phyloP scores from a whole-genome alignment of 2,113 vertebrate genomes.

The Pollachius pollachius region DNA sequence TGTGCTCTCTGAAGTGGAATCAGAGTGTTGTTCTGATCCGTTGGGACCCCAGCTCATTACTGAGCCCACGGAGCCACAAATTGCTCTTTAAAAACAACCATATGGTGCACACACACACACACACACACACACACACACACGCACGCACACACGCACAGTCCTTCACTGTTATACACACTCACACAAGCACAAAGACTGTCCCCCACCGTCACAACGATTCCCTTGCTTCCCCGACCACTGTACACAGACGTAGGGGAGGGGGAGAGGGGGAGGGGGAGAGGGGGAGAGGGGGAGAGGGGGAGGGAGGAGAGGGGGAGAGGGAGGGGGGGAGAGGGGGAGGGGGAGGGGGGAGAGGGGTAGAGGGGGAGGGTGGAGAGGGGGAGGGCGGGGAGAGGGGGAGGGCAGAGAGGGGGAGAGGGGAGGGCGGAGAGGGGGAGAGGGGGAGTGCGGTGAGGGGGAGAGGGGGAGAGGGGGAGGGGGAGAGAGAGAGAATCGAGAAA shows the following conservation, averaged over 20 bases:
- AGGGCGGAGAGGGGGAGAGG: neutral
- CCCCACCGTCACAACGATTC: too few species aligned
- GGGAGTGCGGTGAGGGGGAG: neutral
- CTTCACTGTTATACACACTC: neutral
- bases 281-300: too few species aligned
- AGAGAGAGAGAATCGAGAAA: neutral
- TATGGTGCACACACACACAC: neutral
- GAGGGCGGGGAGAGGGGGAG: too few species aligned
- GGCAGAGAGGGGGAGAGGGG: neutral
- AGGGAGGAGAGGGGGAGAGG: too few species aligned
- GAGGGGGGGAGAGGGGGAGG: neutral
- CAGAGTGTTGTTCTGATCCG: neutral
- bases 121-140: neutral
- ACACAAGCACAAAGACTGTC: neutral
- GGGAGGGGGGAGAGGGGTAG: neutral
- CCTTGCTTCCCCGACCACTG: too few species aligned
- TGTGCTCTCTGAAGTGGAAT: neutral
- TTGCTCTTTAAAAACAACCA: neutral
- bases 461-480: neutral
- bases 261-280: neutral
- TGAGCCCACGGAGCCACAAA: neutral
- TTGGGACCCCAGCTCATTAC: neutral
- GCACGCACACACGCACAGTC: too few species aligned
- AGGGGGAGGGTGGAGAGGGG: neutral
- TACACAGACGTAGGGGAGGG: too few species aligned